Evolutionary conservation across 2,888 invertebrate genomes (phyloP).

Genomic region (Eilema griseolum): DNA sequence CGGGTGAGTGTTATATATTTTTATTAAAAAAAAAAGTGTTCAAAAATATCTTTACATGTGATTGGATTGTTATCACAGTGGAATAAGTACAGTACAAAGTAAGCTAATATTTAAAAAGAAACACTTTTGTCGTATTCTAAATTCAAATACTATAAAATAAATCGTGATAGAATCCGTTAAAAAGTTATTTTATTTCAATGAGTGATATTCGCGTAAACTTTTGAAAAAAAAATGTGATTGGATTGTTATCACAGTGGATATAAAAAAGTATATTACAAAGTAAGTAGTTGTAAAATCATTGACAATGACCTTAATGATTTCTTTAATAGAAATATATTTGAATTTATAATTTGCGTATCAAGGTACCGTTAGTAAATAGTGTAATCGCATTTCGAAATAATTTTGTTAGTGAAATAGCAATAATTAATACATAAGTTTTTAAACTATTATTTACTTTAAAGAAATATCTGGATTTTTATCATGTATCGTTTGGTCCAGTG

Average conservation of each 20-base stretch:
- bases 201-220: too few relatives aligned
- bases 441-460: too few relatives aligned
- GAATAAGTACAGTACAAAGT: not conserved
- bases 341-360: not conserved
- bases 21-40: constrained; percentile 3
- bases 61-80: not conserved
- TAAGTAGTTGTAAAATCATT: not conserved
- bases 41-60: not conserved
- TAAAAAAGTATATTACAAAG: not conserved
- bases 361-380: not conserved
- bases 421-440: not conserved
- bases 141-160: too few relatives aligned
- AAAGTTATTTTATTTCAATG: too few relatives aligned
- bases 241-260: not conserved
- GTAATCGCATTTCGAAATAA: not conserved
- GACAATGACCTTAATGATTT: not conserved
- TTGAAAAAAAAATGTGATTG: too few relatives aligned
- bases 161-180: too few relatives aligned
- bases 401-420: not conserved
- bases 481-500: too few relatives aligned
- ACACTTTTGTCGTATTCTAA: too few relatives aligned
- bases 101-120: too few relatives aligned
- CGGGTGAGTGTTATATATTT: constrained; percentile 20
- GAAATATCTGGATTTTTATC: too few relatives aligned
- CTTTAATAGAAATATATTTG: not conserved